A percentile compares a stretch with the other conserved stretches of the same genome.
Evolutionary conservation across 1,140 invertebrate species (phyloP).

Genomic region (Drosophila sulfurigaster): DNA sequence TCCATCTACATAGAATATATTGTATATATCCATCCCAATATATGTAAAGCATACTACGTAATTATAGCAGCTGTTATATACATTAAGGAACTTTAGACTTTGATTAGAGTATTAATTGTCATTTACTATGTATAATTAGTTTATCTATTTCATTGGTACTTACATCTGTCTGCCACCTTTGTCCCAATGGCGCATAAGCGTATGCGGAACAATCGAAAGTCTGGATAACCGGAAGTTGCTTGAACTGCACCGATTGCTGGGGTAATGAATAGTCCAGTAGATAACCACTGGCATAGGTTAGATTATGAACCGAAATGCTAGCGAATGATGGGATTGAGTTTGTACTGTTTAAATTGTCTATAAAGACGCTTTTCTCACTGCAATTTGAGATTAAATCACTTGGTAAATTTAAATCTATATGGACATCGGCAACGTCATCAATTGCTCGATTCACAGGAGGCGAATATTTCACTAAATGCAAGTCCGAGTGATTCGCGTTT

Average conservation of each 20-base stretch:
- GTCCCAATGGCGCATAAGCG: slow-evolving; percentile 58
- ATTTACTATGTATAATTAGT: neutral
- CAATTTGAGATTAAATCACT: slow-evolving; percentile 50
- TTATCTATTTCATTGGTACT: slow-evolving; percentile 39
- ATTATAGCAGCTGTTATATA: too few species aligned
- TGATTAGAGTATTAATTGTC: neutral
- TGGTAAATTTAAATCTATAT: slow-evolving; percentile 28
- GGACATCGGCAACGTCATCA: slow-evolving; percentile 3
- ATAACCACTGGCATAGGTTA: slow-evolving; percentile 7
- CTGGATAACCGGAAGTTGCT: slow-evolving; percentile 55
- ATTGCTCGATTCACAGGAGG: slow-evolving; percentile 12
- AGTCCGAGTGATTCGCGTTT: neutral
- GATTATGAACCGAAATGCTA: slow-evolving; percentile 24
- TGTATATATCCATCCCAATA: neutral
- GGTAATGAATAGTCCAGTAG: slow-evolving; percentile 14
- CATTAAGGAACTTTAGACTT: neutral
- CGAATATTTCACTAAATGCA: neutral
- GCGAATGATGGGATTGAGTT: slow-evolving; percentile 31
- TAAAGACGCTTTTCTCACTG: slow-evolving; percentile 51
- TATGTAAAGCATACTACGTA: neutral
- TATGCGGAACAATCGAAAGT: slow-evolving; percentile 59
- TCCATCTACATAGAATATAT: slow-evolving; percentile 4
- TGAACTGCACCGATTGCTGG: slow-evolving; percentile 29
- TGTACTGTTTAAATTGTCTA: slow-evolving; percentile 44
- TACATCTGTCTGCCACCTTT: slow-evolving; percentile 64